A percentile compares a stretch with the other conserved stretches of the same genome.
These are phyloP conservation scores for Teleogryllus oceanicus DNA, from an alignment of 2,888 invertebrate genomes.

Conservation along the genomic window DNA sequence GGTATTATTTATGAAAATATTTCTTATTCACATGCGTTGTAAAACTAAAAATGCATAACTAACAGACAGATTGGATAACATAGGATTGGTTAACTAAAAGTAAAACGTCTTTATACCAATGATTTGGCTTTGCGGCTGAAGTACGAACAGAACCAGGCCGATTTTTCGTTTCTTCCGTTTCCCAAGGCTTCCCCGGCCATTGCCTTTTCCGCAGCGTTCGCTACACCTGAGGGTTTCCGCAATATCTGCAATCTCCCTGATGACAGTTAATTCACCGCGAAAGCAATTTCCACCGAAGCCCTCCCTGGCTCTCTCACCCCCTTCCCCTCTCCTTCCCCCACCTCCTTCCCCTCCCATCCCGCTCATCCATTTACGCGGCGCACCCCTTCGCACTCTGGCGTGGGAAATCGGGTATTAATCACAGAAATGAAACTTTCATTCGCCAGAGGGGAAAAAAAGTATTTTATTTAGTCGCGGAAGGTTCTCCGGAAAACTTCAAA, in stretches of 20 bases:
- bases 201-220: neutral
- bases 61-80: too few species aligned
- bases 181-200: too few species aligned
- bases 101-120: too few species aligned
- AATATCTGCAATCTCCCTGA: neutral
- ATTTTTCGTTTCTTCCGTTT: too few species aligned
- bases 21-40: too few species aligned
- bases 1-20: too few species aligned
- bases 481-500: too few species aligned
- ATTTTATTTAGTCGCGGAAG: neutral
- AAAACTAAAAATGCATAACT: too few species aligned
- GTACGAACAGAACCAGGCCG: too few species aligned
- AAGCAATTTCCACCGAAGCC: neutral
- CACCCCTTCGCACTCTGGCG: neutral
- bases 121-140: too few species aligned
- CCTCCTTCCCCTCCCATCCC: neutral
- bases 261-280: constrained; percentile 1
- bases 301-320: neutral
- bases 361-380: neutral
- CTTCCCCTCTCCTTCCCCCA: neutral
- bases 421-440: constrained; percentile 9
- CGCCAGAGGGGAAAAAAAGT: neutral
- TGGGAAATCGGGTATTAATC: constrained; percentile 9
- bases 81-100: too few species aligned
- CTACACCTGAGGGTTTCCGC: neutral